Evolutionary conservation across 2,888 invertebrate genomes (phyloP).

Genomic region (Coleophora flavipennella): DNA sequence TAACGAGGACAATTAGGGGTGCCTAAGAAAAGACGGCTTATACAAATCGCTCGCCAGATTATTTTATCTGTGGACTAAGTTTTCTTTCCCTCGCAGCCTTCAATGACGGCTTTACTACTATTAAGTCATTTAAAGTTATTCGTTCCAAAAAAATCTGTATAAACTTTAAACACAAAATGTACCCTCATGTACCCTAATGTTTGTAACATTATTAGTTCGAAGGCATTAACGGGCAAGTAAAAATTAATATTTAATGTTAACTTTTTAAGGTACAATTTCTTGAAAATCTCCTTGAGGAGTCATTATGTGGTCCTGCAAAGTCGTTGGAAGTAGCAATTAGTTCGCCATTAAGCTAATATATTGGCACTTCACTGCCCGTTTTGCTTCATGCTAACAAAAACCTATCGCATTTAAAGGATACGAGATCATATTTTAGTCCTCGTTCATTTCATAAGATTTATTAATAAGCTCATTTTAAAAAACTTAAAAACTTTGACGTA

Average conservation of each 20-base stretch:
- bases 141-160: too few relatives aligned
- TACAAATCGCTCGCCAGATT: conserved; percentile 66
- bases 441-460: too few relatives aligned
- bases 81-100: conserved; percentile 30
- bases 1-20: conserved; percentile 65
- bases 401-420: too few relatives aligned
- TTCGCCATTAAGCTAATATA: conserved; percentile 60
- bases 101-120: conserved; percentile 43
- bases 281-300: conserved; percentile 43
- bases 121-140: conserved; percentile 49
- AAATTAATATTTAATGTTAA: conserved; percentile 4
- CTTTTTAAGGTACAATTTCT: conserved; percentile 15
- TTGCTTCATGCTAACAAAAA: conserved; percentile 38
- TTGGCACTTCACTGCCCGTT: conserved; percentile 37
- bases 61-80: conserved; percentile 49
- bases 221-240: too few relatives aligned
- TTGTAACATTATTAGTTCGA: too few relatives aligned
- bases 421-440: conserved; percentile 10
- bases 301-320: conserved; percentile 50
- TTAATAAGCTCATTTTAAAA: too few relatives aligned
- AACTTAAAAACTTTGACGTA: too few relatives aligned
- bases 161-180: too few relatives aligned
- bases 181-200: too few relatives aligned
- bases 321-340: conserved; percentile 54
- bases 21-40: conserved; percentile 61